These are phyloP conservation scores for Rutilus rutilus DNA, from an alignment of 2,113 vertebrate genomes.

Conservation along the genomic window DNA sequence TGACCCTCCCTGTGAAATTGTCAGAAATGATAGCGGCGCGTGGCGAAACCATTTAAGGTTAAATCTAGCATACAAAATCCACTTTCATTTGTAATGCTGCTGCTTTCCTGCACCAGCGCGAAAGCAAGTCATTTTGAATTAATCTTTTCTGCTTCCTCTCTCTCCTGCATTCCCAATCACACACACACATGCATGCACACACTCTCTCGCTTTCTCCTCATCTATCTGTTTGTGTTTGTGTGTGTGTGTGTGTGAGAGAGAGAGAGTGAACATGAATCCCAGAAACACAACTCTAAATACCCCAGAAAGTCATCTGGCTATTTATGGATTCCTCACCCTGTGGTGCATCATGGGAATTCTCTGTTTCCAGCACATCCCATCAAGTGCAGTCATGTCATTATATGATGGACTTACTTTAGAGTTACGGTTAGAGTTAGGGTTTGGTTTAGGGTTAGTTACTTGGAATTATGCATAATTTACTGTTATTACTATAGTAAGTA, in stretches of 20 bases:
- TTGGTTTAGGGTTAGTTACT: too few species aligned
- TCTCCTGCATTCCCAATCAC: slow-evolving; percentile 23
- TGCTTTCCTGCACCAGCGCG: slow-evolving; percentile 30
- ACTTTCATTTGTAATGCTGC: slow-evolving; percentile 54
- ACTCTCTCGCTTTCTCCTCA: background rate
- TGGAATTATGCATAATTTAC: too few species aligned
- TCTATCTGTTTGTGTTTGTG: background rate
- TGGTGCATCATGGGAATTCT: slow-evolving; percentile 43
- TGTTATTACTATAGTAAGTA: too few species aligned
- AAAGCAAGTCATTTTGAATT: slow-evolving; percentile 47
- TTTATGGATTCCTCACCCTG: background rate
- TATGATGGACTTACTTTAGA: too few species aligned
- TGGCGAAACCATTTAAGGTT: slow-evolving; percentile 60
- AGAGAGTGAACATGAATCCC: background rate
- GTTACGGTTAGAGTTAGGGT: too few species aligned
- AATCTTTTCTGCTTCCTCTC: slow-evolving; percentile 45
- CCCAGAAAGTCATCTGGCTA: slow-evolving; percentile 26
- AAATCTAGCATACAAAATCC: slow-evolving; percentile 63
- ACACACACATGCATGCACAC: slow-evolving; percentile 3
- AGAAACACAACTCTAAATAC: slow-evolving; percentile 20
- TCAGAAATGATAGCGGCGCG: slow-evolving; percentile 43
- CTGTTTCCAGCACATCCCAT: background rate
- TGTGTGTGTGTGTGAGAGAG: background rate
- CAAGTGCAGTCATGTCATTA: background rate
- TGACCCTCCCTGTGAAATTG: slow-evolving; percentile 42